Evolutionary conservation across 1,140 invertebrate species (phyloP).

Genomic region (Geopemphigus sp.): DNA sequence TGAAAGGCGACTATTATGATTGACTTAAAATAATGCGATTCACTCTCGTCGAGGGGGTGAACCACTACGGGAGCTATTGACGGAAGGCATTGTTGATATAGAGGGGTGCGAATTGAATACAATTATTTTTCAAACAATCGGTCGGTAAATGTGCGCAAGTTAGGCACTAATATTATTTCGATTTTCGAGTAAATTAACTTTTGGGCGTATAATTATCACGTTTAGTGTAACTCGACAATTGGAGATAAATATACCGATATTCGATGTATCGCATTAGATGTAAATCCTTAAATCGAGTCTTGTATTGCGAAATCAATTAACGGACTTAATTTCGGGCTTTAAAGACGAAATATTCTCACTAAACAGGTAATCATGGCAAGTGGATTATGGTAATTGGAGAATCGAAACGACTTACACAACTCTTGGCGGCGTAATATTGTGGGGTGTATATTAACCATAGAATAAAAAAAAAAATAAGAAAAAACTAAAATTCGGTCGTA

Average conservation of each 20-base stretch:
- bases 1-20: not conserved
- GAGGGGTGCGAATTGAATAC: not conserved
- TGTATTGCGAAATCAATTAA: not conserved
- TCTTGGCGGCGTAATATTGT: not conserved
- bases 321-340: not conserved
- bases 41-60: not conserved
- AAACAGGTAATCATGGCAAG: not conserved
- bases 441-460: not conserved
- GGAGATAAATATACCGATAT: not conserved
- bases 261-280: not conserved
- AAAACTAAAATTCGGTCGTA: not conserved
- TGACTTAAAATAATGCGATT: not conserved
- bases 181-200: no score
- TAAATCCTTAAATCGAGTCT: not conserved
- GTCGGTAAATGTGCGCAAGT: no score
- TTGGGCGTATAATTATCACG: not conserved
- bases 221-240: not conserved
- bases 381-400: conserved; percentile 3
- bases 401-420: not conserved
- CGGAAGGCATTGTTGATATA: not conserved
- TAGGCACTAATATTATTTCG: not conserved
- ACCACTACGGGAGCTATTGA: not conserved
- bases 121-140: not conserved
- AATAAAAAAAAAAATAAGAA: not conserved
- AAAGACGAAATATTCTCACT: not conserved